A percentile compares a stretch with the other conserved stretches of the same genome.
Conservation (phyloP, 2,113 vertebrate species). For the Oncorhynchus nerka region DNA sequence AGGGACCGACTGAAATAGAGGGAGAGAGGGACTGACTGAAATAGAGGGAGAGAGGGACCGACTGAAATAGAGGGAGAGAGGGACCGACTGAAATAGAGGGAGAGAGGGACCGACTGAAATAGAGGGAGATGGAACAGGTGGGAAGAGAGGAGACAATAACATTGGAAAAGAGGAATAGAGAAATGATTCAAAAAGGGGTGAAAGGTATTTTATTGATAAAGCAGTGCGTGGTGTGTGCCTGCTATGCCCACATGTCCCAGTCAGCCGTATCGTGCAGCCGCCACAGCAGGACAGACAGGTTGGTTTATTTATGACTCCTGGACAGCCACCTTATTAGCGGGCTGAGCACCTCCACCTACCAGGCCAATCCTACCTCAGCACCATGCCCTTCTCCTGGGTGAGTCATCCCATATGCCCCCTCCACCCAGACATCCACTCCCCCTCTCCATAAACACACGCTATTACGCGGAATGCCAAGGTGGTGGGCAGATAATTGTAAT, state of each 20-base stretch:
- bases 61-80: slow-evolving; percentile 20
- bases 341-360: slow-evolving; percentile 3
- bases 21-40: slow-evolving; percentile 16
- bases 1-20: not conserved
- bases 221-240: too few species aligned
- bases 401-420: slow-evolving; percentile 42
- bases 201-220: too few species aligned
- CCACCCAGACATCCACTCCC: not conserved
- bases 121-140: not conserved
- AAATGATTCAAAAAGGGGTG: too few species aligned
- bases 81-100: slow-evolving; percentile 2
- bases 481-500: not conserved
- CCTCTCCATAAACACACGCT: not conserved
- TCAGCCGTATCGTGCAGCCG: not conserved
- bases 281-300: not conserved
- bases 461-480: too few species aligned
- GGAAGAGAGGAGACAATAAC: too few species aligned
- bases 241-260: not conserved
- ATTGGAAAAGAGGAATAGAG: too few species aligned
- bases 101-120: not conserved
- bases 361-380: not conserved
- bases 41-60: slow-evolving; percentile 28
- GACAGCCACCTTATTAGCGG: slow-evolving; percentile 46
- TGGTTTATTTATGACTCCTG: not conserved
- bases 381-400: slow-evolving; percentile 28